Percentiles rank a stretch among this genome's conserved stretches.
These are phyloP conservation scores for Torymus texanus DNA, from an alignment of 2,888 invertebrate genomes.

Conservation along the genomic window DNA sequence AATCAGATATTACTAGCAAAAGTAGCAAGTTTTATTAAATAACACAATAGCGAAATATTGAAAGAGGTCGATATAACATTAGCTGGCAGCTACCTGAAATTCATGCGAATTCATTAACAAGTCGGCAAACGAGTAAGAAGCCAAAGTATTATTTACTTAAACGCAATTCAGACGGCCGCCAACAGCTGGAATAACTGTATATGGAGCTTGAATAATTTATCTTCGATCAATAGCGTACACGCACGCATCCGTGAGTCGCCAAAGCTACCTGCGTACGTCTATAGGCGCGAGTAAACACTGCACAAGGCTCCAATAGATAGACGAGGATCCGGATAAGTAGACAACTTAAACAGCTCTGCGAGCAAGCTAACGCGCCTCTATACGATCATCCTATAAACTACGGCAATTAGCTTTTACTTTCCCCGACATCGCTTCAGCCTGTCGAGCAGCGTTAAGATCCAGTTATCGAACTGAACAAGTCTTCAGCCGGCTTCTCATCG, in stretches of 20 bases:
- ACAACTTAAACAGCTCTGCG: constrained; percentile 6
- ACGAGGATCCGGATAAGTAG: constrained; percentile 26
- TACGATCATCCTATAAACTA: constrained; percentile 20
- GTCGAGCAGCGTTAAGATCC: constrained; percentile 46
- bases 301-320: background rate
- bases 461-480: constrained; percentile 57
- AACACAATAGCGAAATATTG: too few species aligned
- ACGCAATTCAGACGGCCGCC: too few species aligned
- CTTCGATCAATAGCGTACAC: constrained; percentile 24
- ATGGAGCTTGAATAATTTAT: constrained; percentile 17
- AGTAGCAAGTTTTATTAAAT: too few species aligned
- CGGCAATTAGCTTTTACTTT: constrained; percentile 32
- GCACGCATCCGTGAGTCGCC: background rate
- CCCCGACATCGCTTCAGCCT: background rate
- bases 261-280: background rate
- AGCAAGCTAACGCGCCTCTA: background rate
- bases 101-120: too few species aligned
- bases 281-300: background rate
- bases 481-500: background rate
- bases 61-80: too few species aligned
- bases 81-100: too few species aligned
- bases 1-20: too few species aligned
- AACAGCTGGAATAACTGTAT: background rate
- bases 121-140: too few species aligned
- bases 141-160: too few species aligned